Percentiles rank a stretch among this genome's conserved stretches.
These are phyloP conservation scores for Hartigia nigra DNA, from an alignment of 2,888 invertebrate genomes.

Conservation along the genomic window DNA sequence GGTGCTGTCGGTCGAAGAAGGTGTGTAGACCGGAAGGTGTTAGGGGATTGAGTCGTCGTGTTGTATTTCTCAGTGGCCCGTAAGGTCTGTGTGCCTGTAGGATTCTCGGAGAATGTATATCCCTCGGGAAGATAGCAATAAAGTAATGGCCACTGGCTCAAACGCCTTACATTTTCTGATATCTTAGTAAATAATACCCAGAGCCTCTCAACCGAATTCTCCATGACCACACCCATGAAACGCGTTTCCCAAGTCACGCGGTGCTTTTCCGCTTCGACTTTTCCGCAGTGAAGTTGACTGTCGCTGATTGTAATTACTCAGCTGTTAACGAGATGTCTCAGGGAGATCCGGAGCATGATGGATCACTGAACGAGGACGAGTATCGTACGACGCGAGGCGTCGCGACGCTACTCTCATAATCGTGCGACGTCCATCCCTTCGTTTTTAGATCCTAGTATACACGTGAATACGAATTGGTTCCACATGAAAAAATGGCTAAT, in stretches of 20 bases:
- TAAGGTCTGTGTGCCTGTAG: background rate
- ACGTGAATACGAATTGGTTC: background rate
- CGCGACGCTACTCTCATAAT: constrained; percentile 13
- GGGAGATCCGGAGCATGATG: constrained; percentile 34
- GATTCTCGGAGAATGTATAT: constrained; percentile 10
- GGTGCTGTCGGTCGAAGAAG: background rate
- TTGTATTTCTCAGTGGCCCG: constrained; percentile 24
- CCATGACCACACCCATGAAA: constrained; percentile 1
- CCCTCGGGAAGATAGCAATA: constrained; percentile 31
- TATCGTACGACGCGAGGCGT: background rate
- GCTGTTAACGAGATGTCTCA: constrained; percentile 45
- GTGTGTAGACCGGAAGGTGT: constrained; percentile 33
- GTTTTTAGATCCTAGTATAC: background rate
- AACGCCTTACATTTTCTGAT: constrained; percentile 26
- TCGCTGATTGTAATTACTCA: constrained; percentile 43
- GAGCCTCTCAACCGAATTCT: constrained; percentile 20
- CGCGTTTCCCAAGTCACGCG: constrained; percentile 50
- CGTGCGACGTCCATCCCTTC: constrained; percentile 1
- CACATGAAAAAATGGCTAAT: background rate
- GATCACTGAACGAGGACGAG: constrained; percentile 27
- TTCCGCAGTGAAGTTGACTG: constrained; percentile 54
- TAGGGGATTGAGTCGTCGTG: constrained; percentile 48
- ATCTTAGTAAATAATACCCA: constrained; percentile 29
- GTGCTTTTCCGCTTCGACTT: constrained; percentile 70
- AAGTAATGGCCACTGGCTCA: constrained; percentile 30